Evolutionary conservation across 2,888 invertebrate species (phyloP).

Genomic region (Horisme vitalbata): DNA sequence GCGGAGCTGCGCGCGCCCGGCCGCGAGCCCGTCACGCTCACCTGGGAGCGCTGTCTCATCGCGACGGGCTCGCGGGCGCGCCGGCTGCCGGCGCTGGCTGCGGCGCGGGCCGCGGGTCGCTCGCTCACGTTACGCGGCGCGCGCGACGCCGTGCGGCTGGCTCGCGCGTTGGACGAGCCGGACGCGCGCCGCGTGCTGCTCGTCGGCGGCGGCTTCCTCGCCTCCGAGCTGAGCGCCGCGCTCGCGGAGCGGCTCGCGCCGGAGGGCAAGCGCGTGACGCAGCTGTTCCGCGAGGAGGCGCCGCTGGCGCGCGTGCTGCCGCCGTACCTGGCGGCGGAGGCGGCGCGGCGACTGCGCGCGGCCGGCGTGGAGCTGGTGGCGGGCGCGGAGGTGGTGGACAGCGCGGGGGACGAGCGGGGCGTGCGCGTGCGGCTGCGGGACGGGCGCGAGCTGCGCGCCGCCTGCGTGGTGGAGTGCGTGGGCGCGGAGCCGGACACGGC

Average conservation of each 20-base stretch:
- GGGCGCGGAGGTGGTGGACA: slow-evolving; percentile 91
- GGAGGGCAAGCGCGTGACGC: slow-evolving; percentile 83
- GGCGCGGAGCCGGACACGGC: slow-evolving; percentile 92
- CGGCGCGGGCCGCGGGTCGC: slow-evolving; percentile 75
- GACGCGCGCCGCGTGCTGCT: slow-evolving; percentile 86
- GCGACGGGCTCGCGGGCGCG: slow-evolving; percentile 86
- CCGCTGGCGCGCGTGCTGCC: slow-evolving; percentile 95
- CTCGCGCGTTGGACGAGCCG: slow-evolving; percentile 87
- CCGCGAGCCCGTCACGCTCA: slow-evolving; percentile 44
- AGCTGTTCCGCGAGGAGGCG: slow-evolving; percentile 92
- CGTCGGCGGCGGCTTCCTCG: slow-evolving; percentile 96
- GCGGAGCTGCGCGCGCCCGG: slow-evolving; percentile 53
- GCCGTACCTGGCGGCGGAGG: slow-evolving; percentile 93
- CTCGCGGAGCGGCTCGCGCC: slow-evolving; percentile 68
- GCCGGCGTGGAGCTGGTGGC: slow-evolving; percentile 87
- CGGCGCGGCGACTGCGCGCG: slow-evolving; percentile 87
- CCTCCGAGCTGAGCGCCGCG: slow-evolving; percentile 95
- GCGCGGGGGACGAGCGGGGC: slow-evolving; percentile 85
- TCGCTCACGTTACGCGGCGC: slow-evolving; percentile 86
- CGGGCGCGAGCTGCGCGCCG: slow-evolving; percentile 79
- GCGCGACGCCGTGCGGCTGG: slow-evolving; percentile 96
- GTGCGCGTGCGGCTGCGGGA: slow-evolving; percentile 66
- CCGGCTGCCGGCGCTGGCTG: slow-evolving; percentile 74
- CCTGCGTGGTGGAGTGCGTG: slow-evolving; percentile 86
- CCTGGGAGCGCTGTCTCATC: slow-evolving; percentile 93